phyloP scores from a whole-genome alignment of 1,140 invertebrate genomes.

The Drosophila repletoides region DNA sequence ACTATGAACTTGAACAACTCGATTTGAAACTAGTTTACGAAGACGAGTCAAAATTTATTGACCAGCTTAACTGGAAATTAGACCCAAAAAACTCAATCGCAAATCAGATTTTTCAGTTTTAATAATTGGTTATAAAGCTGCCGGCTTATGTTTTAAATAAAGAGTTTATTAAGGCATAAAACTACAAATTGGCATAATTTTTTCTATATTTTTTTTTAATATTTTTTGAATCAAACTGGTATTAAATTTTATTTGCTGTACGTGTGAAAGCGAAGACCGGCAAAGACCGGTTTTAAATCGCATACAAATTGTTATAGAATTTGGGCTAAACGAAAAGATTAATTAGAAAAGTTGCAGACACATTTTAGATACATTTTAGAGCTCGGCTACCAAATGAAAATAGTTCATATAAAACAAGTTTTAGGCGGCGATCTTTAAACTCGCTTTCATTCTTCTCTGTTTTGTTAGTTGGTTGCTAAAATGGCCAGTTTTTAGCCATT shows the following conservation, averaged over 20 bases:
- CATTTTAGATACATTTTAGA: too few relatives aligned
- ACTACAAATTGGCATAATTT: constrained; percentile 21
- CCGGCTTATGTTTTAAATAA: background rate
- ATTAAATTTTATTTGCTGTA: constrained; percentile 7
- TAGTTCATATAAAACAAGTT: background rate
- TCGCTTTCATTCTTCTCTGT: too few relatives aligned
- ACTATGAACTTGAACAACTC: constrained; percentile 67
- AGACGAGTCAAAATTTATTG: constrained; percentile 27
- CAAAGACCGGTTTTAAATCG: constrained; percentile 8
- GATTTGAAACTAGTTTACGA: constrained; percentile 54
- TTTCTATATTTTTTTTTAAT: too few relatives aligned
- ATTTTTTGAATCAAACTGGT: constrained; percentile 2
- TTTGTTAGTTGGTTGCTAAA: too few relatives aligned
- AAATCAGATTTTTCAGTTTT: background rate
- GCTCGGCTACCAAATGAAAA: background rate
- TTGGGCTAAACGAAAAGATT: constrained; percentile 9
- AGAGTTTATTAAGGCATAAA: constrained; percentile 3
- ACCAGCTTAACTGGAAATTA: background rate
- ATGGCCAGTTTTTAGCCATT: too few relatives aligned
- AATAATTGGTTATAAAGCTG: constrained; percentile 5
- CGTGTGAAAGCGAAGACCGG: constrained; percentile 28
- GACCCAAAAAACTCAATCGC: constrained; percentile 3
- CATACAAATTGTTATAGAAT: constrained; percentile 24
- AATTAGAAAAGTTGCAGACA: background rate
- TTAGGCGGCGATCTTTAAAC: too few relatives aligned